Evolutionary conservation across 2,888 invertebrate species (phyloP), one percentile per base, ranked within the genome.

Genomic region (Nipponacmea schrenckii): DNA sequence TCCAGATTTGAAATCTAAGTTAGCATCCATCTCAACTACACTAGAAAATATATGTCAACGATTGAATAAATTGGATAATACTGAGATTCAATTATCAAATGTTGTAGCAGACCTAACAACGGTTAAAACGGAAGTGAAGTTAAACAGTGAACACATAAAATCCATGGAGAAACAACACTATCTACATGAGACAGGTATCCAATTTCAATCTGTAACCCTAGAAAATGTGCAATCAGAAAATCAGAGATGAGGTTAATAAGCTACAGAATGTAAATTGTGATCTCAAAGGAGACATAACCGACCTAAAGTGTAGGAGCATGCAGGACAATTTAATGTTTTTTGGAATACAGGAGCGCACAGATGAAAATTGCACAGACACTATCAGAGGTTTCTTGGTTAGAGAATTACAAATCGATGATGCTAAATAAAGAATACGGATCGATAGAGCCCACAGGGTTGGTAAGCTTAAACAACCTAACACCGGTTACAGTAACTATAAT

Each of bases 141-240:
- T 20, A 56, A 56, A 56, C 50, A 56, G 50, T 20, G 50, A 56
- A 56, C n/a, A 56, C n/a, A 56, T 56, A 56, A 56, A 20, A 56
- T 56, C 50, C 20, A 56, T 56, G 12, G n/a, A 56, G 20, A n/a
- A 56, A 20, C n/a, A 56, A 56, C 20, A n/a, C n/a, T 20, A 56
- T 56, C 50, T 56, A 7, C n/a, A 20, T 20, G 50, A 56, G 50
- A 56, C 50, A n/a, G 20, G 50, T 56, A 56, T 56, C n/a, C n/a
- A 56, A 56, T 56, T 56, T 56, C 50, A 56, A 56, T 56, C 50
- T n/a, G 50, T 56, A 20, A 56, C 50, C n/a, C 5, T 20, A 20
- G 50, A 56, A 20, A n/a, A 56, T 5, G n/a, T 56, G n/a, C n/a
- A 20, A 56, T n/a, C n/a, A 56, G 50, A 56, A n/a, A 56, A 56